Conservation (phyloP, 1,140 invertebrate species). For the Drosophila lini region DNA sequence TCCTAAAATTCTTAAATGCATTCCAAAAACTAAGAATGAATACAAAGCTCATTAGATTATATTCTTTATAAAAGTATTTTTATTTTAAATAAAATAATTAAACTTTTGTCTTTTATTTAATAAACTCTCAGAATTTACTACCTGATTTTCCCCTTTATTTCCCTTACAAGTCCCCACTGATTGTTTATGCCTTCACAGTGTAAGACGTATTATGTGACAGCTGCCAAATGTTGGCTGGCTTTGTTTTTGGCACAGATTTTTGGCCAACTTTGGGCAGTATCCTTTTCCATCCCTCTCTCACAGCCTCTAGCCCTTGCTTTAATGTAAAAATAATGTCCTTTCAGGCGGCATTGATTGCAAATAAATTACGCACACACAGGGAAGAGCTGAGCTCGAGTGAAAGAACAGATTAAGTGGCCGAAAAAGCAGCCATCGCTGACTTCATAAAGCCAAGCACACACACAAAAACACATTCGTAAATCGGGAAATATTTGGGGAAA, state of each 20-base stretch:
- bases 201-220: slow-evolving; percentile 66
- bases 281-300: not conserved
- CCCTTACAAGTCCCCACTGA: slow-evolving; percentile 3
- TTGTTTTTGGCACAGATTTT: slow-evolving; percentile 56
- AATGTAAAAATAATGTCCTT: slow-evolving; percentile 81
- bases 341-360: slow-evolving; percentile 78
- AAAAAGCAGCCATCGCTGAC: slow-evolving; percentile 52
- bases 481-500: slow-evolving; percentile 2
- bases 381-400: slow-evolving; percentile 16
- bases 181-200: slow-evolving; percentile 29
- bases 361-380: slow-evolving; percentile 70
- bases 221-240: slow-evolving; percentile 71
- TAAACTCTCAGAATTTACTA: not conserved
- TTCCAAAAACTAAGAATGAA: too few relatives aligned
- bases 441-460: slow-evolving; percentile 59
- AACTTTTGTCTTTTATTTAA: too few relatives aligned
- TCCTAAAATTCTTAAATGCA: not conserved
- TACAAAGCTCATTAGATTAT: not conserved
- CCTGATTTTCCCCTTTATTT: not conserved
- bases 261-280: slow-evolving; percentile 19
- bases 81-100: not conserved
- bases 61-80: not conserved
- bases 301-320: slow-evolving; percentile 43
- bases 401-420: slow-evolving; percentile 72
- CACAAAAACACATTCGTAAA: slow-evolving; percentile 1